Conservation (phyloP, 2,888 invertebrate genomes). For the Drosophila koepferae region DNA sequence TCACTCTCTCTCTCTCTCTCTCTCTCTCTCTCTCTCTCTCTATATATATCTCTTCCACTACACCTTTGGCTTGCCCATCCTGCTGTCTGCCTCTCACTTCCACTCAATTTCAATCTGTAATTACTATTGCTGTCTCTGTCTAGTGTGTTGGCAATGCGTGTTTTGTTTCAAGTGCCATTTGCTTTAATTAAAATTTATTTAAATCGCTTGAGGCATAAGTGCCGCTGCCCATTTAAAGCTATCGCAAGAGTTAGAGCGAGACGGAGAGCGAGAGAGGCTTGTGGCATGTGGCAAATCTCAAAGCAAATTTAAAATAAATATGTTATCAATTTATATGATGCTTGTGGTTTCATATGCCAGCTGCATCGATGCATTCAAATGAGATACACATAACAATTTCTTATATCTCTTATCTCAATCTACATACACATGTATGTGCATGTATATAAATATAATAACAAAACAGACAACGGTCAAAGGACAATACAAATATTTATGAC, state of each 20-base stretch:
- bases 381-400: constrained; percentile 12
- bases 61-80: not conserved
- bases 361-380: constrained; percentile 16
- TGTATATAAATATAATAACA: constrained; percentile 7
- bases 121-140: constrained; percentile 47
- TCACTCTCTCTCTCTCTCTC: not conserved
- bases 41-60: too few relatives aligned
- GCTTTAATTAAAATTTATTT: constrained; percentile 79
- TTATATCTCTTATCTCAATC: constrained; percentile 2
- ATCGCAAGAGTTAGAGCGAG: not conserved
- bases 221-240: constrained; percentile 23
- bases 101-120: constrained; percentile 29
- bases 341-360: not conserved
- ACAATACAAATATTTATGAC: constrained; percentile 36
- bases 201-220: constrained; percentile 62
- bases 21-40: not conserved
- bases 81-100: constrained; percentile 5
- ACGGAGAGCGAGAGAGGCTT: not conserved
- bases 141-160: constrained; percentile 65
- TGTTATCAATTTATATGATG: not conserved
- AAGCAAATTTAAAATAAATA: constrained; percentile 12
- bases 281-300: not conserved
- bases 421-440: not conserved
- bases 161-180: constrained; percentile 75
- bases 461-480: not conserved